Percentiles rank a stretch among this genome's conserved stretches.
Evolutionary conservation across 2,113 vertebrate genomes (phyloP).

Genomic region (Ia io): DNA sequence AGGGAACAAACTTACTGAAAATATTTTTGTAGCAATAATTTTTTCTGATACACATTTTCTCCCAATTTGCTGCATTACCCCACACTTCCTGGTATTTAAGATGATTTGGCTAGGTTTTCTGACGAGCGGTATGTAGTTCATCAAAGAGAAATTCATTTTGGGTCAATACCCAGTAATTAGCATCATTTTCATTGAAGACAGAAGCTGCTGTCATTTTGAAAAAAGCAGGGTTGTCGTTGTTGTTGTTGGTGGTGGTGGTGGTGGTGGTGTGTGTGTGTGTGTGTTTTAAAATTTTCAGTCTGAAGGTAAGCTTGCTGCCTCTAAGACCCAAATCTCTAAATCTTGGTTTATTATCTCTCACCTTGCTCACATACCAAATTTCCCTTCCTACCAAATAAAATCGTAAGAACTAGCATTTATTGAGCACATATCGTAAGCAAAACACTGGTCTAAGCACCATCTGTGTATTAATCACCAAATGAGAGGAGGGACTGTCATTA

Average conservation of each 20-base stretch:
- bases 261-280: no score
- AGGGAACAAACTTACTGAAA: constrained; percentile 78
- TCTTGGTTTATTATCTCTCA: constrained; percentile 4
- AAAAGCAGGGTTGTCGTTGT: constrained; percentile 16
- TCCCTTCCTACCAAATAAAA: neutral
- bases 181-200: constrained; percentile 73
- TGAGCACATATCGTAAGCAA: neutral
- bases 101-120: constrained; percentile 75
- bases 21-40: constrained; percentile 80
- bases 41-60: constrained; percentile 75
- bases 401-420: neutral
- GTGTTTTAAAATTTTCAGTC: neutral
- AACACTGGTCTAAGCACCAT: neutral
- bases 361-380: neutral
- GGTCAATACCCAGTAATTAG: constrained; percentile 77
- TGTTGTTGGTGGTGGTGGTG: neutral
- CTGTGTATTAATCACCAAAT: neutral
- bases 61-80: constrained; percentile 72
- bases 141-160: constrained; percentile 77
- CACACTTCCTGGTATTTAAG: constrained; percentile 74
- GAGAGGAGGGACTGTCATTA: neutral
- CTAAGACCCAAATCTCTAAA: neutral
- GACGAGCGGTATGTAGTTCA: constrained; percentile 70
- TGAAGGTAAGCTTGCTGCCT: constrained; percentile 56
- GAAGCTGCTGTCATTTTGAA: constrained; percentile 66